Conservation (phyloP, 2,888 invertebrate species). For the Cactoblastis cactorum region DNA sequence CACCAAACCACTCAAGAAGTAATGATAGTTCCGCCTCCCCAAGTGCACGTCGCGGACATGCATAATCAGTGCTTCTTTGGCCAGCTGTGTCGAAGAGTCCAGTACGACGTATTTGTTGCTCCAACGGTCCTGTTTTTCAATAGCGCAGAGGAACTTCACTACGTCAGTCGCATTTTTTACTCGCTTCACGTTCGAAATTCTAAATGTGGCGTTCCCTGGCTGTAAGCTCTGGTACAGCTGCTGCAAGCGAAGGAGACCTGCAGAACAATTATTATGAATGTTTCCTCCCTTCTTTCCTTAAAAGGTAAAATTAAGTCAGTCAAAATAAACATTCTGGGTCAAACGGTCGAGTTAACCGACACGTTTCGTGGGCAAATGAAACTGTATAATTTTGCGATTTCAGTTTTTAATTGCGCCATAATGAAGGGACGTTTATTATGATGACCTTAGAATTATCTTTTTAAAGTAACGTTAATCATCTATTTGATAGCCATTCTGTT, state of each 20-base stretch:
- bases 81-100: constrained; percentile 91
- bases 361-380: background rate
- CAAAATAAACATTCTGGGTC: constrained; percentile 5
- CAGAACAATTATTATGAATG: constrained; percentile 18
- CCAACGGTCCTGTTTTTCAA: constrained; percentile 91
- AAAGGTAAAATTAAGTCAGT: background rate
- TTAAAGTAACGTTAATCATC: background rate
- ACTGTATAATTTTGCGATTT: background rate
- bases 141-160: constrained; percentile 86
- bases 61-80: constrained; percentile 90
- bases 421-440: background rate
- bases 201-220: constrained; percentile 90
- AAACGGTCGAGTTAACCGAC: background rate
- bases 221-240: constrained; percentile 90
- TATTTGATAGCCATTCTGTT: background rate
- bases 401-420: background rate
- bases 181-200: constrained; percentile 91
- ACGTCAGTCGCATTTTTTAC: constrained; percentile 91
- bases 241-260: constrained; percentile 86
- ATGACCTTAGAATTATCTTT: background rate
- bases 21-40: constrained; percentile 94
- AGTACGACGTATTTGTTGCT: constrained; percentile 92
- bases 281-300: constrained; percentile 3
- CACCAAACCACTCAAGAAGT: constrained; percentile 93
- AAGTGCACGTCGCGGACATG: constrained; percentile 92